Evolutionary conservation across 2,113 vertebrate genomes (phyloP).

Genomic region (Chamaetylas fuelleborni): DNA sequence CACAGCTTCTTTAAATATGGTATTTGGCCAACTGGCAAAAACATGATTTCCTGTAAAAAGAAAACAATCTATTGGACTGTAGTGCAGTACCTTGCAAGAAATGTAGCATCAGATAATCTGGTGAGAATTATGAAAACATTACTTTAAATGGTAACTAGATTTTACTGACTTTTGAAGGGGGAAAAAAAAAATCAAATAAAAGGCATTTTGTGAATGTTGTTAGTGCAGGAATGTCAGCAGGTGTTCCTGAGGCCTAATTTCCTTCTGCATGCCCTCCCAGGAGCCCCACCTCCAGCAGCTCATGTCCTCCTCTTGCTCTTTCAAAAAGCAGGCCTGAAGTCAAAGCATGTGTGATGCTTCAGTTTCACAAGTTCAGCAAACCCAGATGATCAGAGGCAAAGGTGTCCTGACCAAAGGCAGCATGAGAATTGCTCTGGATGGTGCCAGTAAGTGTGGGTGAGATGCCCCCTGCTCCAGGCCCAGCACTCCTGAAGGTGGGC

Average conservation of each 20-base stretch:
- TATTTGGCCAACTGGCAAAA: neutral
- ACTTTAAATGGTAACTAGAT: neutral
- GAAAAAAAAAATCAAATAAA: neutral
- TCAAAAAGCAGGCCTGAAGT: neutral
- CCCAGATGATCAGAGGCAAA: neutral
- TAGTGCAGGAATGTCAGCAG: neutral
- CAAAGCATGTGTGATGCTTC: neutral
- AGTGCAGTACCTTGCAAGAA: neutral
- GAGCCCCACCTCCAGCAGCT: neutral
- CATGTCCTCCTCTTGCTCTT: neutral
- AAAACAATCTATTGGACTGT: neutral
- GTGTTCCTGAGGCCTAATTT: neutral
- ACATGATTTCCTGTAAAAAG: neutral
- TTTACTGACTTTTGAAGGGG: neutral
- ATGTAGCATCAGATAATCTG: neutral
- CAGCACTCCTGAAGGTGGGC: neutral
- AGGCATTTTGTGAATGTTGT: neutral
- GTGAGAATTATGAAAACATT: neutral
- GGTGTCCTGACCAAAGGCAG: neutral
- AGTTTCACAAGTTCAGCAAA: neutral
- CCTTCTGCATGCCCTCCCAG: neutral
- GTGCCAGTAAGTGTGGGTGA: fast-evolving
- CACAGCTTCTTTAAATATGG: neutral
- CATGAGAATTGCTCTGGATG: neutral
- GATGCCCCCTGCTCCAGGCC: neutral